Evolutionary conservation across 2,888 invertebrate genomes (phyloP).

Genomic region (Papilio demoleus): DNA sequence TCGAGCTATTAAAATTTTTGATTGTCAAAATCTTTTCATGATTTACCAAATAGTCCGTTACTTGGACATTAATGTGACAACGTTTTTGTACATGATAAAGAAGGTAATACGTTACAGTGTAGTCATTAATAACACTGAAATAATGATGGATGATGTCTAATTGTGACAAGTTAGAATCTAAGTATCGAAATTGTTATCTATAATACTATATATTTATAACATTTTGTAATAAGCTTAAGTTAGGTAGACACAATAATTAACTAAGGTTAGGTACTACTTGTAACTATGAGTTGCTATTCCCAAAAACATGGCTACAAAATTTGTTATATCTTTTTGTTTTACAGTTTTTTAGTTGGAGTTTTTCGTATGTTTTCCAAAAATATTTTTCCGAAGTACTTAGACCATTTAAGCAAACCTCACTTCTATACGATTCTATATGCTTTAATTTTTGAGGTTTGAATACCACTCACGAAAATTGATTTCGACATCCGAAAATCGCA

Average conservation of each 20-base stretch:
- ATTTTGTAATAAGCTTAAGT: not conserved
- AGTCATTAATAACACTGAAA: not conserved
- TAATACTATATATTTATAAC: no score
- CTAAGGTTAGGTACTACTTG: no score
- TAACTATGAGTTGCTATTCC: no score
- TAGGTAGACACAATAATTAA: not conserved
- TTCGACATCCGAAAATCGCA: conserved; percentile 36
- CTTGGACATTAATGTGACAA: no score
- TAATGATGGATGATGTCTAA: not conserved
- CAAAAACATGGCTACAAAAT: no score
- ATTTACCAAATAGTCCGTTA: no score
- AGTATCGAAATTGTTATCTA: no score
- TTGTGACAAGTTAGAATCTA: not conserved
- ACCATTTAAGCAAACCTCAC: not conserved
- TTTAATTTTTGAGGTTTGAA: conserved; percentile 28
- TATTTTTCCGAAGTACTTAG: conserved; percentile 3
- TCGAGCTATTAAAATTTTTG: no score
- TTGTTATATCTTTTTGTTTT: not conserved
- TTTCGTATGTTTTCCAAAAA: not conserved
- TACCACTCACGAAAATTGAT: conserved; percentile 36
- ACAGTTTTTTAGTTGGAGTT: not conserved
- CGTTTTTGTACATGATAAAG: no score
- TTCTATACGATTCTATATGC: not conserved
- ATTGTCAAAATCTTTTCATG: no score
- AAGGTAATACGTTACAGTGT: not conserved